Evolutionary conservation across 2,797 vertebrate species (phyloP).

Genomic region (Sebastes vulpes): DNA sequence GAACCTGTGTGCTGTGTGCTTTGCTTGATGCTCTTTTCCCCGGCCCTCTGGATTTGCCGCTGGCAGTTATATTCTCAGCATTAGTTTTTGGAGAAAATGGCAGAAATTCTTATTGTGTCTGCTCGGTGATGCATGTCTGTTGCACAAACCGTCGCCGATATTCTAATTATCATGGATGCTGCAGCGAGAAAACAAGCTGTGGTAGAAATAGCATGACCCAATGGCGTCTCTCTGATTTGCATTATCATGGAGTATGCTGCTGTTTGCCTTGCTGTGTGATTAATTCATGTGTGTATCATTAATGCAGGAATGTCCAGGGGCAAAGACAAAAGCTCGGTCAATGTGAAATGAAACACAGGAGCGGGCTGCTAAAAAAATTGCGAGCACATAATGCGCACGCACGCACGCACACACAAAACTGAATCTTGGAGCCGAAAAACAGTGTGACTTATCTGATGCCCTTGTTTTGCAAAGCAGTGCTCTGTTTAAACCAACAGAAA

Average conservation of each 20-base stretch:
- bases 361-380: slow-evolving; percentile 41
- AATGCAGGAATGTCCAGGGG: slow-evolving; percentile 84
- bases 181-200: slow-evolving; percentile 60
- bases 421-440: slow-evolving; percentile 42
- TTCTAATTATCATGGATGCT: slow-evolving; percentile 74
- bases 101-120: slow-evolving; percentile 50
- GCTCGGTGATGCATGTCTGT: slow-evolving; percentile 63
- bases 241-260: slow-evolving; percentile 77
- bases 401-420: slow-evolving; percentile 26
- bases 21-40: slow-evolving; percentile 29
- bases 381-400: slow-evolving; percentile 33
- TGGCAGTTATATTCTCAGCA: slow-evolving; percentile 54
- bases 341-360: slow-evolving; percentile 70
- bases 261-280: slow-evolving; percentile 80
- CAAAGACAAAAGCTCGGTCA: slow-evolving; percentile 85
- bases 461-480: slow-evolving; percentile 67
- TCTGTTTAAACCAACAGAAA: slow-evolving; percentile 75
- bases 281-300: slow-evolving; percentile 86
- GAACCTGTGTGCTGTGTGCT: slow-evolving; percentile 32
- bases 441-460: slow-evolving; percentile 69
- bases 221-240: slow-evolving; percentile 69
- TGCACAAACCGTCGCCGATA: slow-evolving; percentile 47
- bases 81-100: slow-evolving; percentile 47
- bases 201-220: slow-evolving; percentile 68
- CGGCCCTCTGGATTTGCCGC: slow-evolving; percentile 38